Conservation (phyloP, 2,797 vertebrate species). For the Tarsius wallacei region DNA sequence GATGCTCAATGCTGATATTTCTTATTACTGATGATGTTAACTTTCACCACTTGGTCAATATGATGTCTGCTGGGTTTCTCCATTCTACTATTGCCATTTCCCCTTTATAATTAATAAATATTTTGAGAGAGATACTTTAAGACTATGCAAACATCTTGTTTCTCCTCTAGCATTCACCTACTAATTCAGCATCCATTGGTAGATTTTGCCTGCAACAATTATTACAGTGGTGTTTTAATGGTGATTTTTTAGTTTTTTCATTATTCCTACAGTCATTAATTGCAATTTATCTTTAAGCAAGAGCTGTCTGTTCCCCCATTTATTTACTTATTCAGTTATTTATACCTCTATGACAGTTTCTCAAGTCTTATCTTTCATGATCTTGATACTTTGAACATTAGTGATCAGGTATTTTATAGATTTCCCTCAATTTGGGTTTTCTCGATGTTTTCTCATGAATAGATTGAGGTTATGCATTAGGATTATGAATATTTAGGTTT, state of each 20-base stretch:
- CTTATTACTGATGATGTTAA: slow-evolving; percentile 37
- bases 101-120: slow-evolving; percentile 43
- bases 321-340: background rate
- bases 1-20: background rate
- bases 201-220: background rate
- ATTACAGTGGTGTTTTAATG: slow-evolving; percentile 18
- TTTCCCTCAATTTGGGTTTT: too few species aligned
- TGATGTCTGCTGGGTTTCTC: background rate
- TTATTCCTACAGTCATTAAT: background rate
- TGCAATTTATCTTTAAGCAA: slow-evolving; percentile 49
- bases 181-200: slow-evolving; percentile 12
- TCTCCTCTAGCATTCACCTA: slow-evolving; percentile 35
- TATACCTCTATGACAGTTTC: background rate
- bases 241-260: slow-evolving; percentile 61
- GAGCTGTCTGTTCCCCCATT: slow-evolving; percentile 4
- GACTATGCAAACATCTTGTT: slow-evolving; percentile 16
- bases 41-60: background rate
- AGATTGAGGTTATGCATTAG: too few species aligned
- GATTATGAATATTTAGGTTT: slow-evolving; percentile 26
- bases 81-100: slow-evolving; percentile 9
- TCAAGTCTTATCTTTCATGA: too few species aligned
- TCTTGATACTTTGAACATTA: too few species aligned
- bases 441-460: too few species aligned
- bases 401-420: too few species aligned
- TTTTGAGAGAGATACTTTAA: slow-evolving; percentile 31